Conservation (phyloP, 2,113 vertebrate genomes). For the Protobothrops mucrosquamatus region DNA sequence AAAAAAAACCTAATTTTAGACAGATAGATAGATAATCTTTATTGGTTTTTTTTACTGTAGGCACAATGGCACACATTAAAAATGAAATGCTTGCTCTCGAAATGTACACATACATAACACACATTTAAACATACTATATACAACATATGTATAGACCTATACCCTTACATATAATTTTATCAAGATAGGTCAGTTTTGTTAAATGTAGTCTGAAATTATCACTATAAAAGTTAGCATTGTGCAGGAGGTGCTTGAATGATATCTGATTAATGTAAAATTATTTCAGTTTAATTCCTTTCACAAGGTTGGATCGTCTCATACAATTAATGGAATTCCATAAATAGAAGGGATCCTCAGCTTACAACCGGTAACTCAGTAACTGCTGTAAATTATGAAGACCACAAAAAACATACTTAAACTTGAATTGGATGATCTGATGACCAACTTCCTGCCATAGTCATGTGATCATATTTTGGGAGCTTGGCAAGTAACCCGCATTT, state of each 20-base stretch:
- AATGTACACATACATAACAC: no score
- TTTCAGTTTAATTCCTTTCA: background rate
- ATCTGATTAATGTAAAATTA: background rate
- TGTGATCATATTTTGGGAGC: background rate
- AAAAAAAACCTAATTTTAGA: background rate
- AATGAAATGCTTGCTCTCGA: no score
- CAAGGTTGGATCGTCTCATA: background rate
- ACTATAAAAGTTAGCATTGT: background rate
- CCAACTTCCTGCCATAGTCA: background rate
- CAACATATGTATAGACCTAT: no score
- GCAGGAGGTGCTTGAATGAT: background rate
- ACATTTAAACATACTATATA: no score
- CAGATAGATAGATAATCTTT: no score
- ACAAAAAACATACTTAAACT: background rate
- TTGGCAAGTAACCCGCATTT: background rate
- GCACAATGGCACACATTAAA: no score
- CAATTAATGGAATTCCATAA: background rate
- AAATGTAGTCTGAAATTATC: background rate
- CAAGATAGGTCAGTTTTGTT: background rate
- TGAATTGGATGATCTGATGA: background rate
- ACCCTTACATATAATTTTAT: background rate
- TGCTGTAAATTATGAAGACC: background rate
- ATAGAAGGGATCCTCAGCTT: background rate
- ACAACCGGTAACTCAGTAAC: background rate
- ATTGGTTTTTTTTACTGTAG: no score